Conservation (phyloP, 2,888 invertebrate species). For the Eutolmus rufibarbis region DNA sequence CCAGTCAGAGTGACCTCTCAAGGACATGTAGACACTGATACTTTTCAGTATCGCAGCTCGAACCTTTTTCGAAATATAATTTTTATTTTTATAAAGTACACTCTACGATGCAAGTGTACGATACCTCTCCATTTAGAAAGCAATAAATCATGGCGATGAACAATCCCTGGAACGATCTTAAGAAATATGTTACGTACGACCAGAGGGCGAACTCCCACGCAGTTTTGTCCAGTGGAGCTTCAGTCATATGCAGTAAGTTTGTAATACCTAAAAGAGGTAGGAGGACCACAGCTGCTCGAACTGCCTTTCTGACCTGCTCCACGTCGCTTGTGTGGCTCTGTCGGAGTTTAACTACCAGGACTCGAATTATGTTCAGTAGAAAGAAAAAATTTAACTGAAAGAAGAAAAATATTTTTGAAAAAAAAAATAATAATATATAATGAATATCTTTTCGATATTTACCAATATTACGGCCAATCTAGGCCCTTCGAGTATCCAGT, state of each 20-base stretch:
- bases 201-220: constrained; percentile 78
- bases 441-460: not conserved
- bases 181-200: constrained; percentile 80
- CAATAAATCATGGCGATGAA: constrained; percentile 83
- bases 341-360: constrained; percentile 77
- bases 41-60: constrained; percentile 63
- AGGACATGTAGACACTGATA: constrained; percentile 62
- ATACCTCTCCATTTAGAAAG: constrained; percentile 83
- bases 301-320: constrained; percentile 80
- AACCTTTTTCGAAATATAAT: constrained; percentile 56
- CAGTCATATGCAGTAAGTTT: constrained; percentile 76
- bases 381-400: constrained; percentile 79
- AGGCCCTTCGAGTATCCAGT: constrained; percentile 92
- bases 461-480: constrained; percentile 81
- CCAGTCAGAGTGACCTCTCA: constrained; percentile 62
- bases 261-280: constrained; percentile 83
- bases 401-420: constrained; percentile 5
- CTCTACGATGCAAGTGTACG: not conserved
- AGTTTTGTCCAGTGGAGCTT: constrained; percentile 71
- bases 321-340: constrained; percentile 77
- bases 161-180: constrained; percentile 85
- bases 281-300: constrained; percentile 79
- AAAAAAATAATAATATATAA: not conserved
- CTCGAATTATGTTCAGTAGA: constrained; percentile 80
- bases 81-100: not conserved